Evolutionary conservation across 2,113 vertebrate genomes (phyloP), one percentile per base, ranked within the genome.

Genomic region (Hypocryptadius cinnamomeus): DNA sequence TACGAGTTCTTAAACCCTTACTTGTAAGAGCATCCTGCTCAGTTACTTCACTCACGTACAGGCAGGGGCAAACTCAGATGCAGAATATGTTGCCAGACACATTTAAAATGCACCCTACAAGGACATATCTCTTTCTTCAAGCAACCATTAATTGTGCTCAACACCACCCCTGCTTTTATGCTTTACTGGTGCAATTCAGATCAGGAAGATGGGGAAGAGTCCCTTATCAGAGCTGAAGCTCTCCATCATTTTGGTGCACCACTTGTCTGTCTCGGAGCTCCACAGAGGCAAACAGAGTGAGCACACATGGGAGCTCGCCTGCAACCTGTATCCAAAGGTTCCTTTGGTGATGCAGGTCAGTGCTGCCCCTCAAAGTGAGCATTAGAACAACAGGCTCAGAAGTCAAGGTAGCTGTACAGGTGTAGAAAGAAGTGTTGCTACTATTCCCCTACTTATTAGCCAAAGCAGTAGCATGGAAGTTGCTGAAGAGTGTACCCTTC

Each of bases 11-110:
- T 93, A 96, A 89, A 50, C 54, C 13, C 61, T 92, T 92, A 44
- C 68, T 95, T 91, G 69, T 81, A 85, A 81, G 30, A 79, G 39
- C 47, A 57, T 31, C 40, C 69, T 94, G 39, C 56, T 92, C 88
- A 82, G 80, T 93, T 81, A 93, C 59, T 96, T 82, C 91, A 95
- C 87, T 94, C 71, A 57, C 14, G 72, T 63, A 81, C 47, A 95
- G 85, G 63, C 47, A 90, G 90, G 45, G 90, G n/a, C 71, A 93
- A 92, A 93, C 89, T 95, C 91, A 94, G 65, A 92, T 86, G 23
- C 54, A 90, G 79, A 51, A 79, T 85, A 73, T 87, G 64, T 95
- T 87, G 90, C 80, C 74, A 91, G 69, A 53, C 94, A 79, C 73
- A 92, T 96, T 91, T 84, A 50, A 94, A 95, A 95, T 89, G 66